Conservation (phyloP, 1,140 invertebrate species). For the Apis dorsata region DNA sequence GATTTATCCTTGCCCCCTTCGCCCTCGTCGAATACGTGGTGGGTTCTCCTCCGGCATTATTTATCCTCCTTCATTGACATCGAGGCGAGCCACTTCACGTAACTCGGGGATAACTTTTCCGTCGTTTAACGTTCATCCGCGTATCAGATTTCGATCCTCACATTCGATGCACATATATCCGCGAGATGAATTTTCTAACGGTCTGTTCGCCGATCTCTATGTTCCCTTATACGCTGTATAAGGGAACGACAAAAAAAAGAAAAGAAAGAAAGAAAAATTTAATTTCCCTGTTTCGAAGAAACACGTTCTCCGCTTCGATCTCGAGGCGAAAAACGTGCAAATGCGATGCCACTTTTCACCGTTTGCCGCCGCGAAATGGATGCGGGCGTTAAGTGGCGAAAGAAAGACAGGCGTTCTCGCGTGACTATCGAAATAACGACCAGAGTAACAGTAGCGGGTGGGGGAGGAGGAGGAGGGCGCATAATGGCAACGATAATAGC, state of each 20-base stretch:
- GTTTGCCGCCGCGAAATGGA: slow-evolving; percentile 33
- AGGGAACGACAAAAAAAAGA: too few species aligned
- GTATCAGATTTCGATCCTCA: slow-evolving; percentile 6
- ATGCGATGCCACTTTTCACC: not conserved
- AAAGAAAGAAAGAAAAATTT: not conserved
- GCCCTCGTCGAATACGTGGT: slow-evolving; percentile 36
- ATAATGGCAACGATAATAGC: slow-evolving; percentile 55
- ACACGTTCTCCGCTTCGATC: slow-evolving; percentile 1
- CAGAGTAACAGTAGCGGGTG: slow-evolving; percentile 48
- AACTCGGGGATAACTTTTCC: not conserved
- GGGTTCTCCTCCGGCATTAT: slow-evolving; percentile 63
- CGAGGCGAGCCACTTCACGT: not conserved
- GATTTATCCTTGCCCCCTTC: slow-evolving; percentile 71
- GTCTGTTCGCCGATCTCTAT: too few species aligned
- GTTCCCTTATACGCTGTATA: too few species aligned
- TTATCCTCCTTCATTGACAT: slow-evolving; percentile 71
- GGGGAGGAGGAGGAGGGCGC: not conserved
- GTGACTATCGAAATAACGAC: slow-evolving; percentile 60
- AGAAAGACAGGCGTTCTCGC: slow-evolving; percentile 18
- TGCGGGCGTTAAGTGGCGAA: slow-evolving; percentile 27
- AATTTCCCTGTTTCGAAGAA: not conserved
- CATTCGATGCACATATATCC: not conserved
- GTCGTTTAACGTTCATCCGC: not conserved
- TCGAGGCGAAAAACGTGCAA: not conserved
- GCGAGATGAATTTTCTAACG: not conserved